Conservation (phyloP, 2,888 invertebrate species). For the Ochropleura plecta region DNA sequence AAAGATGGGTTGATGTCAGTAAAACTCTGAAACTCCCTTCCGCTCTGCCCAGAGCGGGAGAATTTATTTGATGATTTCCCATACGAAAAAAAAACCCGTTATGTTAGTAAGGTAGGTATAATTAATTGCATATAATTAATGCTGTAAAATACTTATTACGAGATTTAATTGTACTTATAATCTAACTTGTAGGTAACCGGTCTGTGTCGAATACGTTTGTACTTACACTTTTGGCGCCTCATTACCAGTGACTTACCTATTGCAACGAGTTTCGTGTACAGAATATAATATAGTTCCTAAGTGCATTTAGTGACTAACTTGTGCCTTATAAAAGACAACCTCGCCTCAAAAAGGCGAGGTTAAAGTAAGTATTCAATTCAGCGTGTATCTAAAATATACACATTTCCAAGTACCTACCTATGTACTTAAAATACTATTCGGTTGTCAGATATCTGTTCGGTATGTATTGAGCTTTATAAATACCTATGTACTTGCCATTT, state of each 20-base stretch:
- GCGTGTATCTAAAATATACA: neutral
- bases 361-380: too few relatives aligned
- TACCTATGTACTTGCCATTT: neutral
- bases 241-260: neutral
- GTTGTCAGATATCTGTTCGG: neutral
- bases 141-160: conserved; percentile 17
- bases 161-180: conserved; percentile 28
- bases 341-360: too few relatives aligned
- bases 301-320: neutral
- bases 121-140: conserved; percentile 15
- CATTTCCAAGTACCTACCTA: neutral
- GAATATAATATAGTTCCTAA: neutral
- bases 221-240: conserved; percentile 22
- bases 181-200: conserved; percentile 41
- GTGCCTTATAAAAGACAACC: neutral
- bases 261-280: neutral
- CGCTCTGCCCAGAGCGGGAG: too few relatives aligned
- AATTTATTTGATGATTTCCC: too few relatives aligned
- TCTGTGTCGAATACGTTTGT: conserved; percentile 35
- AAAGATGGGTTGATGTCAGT: too few relatives aligned
- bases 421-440: neutral
- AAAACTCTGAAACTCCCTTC: too few relatives aligned
- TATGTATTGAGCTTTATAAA: neutral
- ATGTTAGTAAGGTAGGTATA: neutral
- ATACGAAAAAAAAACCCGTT: too few relatives aligned